Evolutionary conservation across 2,888 invertebrate species (phyloP).

Genomic region (Euphydryas editha): DNA sequence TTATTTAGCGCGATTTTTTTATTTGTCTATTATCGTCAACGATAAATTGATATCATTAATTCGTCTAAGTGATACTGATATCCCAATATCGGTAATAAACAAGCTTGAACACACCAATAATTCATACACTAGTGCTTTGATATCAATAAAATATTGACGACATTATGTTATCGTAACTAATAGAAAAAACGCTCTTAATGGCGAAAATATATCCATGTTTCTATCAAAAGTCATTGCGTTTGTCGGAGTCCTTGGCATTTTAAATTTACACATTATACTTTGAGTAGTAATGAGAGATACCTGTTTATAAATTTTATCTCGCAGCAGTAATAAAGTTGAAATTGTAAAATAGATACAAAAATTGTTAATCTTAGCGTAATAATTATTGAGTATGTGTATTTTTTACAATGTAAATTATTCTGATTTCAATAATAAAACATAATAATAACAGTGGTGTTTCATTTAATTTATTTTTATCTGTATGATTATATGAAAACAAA

Average conservation of each 20-base stretch:
- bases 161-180: not conserved
- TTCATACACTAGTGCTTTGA: no score
- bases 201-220: not conserved
- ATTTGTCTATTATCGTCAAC: no score
- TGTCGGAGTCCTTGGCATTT: not conserved
- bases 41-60: no score
- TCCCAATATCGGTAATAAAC: no score
- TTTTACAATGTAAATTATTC: conserved; percentile 84
- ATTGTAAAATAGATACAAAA: conserved; percentile 72
- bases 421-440: conserved; percentile 82
- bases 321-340: conserved; percentile 41
- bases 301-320: conserved; percentile 22
- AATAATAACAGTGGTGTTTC: conserved; percentile 53
- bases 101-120: no score
- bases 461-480: conserved; percentile 50
- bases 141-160: not conserved
- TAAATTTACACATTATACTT: not conserved
- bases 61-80: no score
- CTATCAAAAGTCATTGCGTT: not conserved
- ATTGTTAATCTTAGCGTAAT: conserved; percentile 74
- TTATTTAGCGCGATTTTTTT: no score
- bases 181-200: no score
- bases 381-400: conserved; percentile 78
- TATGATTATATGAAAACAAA: no score
- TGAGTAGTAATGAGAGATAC: conserved; percentile 6